phyloP scores from a whole-genome alignment of 2,888 invertebrate species.

The Dorcus parallelipipedus region DNA sequence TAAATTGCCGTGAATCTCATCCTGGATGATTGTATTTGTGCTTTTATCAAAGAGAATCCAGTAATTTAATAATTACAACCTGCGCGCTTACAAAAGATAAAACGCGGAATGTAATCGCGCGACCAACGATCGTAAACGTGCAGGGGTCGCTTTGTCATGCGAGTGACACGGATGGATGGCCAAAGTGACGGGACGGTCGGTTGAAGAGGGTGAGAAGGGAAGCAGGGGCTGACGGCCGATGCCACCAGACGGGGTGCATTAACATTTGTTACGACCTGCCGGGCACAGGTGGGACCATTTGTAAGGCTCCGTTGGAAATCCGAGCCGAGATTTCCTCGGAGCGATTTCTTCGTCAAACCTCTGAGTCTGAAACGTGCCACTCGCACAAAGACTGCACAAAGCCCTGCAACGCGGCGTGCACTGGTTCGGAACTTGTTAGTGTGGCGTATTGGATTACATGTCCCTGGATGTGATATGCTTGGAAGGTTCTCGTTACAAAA shows the following conservation, averaged over 20 bases:
- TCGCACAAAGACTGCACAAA: constrained; percentile 19
- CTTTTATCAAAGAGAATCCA: too few species aligned
- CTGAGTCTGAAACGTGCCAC: constrained; percentile 23
- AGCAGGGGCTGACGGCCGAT: constrained; percentile 29
- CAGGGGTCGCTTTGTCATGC: not conserved
- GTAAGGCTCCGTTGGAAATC: constrained; percentile 34
- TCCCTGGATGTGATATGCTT: too few species aligned
- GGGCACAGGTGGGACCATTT: constrained; percentile 43
- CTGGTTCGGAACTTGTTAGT: not conserved
- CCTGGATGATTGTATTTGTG: too few species aligned
- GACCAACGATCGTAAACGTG: not conserved
- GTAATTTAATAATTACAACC: too few species aligned
- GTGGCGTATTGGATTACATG: too few species aligned
- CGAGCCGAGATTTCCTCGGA: constrained; percentile 30
- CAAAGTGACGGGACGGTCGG: constrained; percentile 12
- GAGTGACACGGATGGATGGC: constrained; percentile 11
- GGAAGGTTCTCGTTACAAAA: too few species aligned
- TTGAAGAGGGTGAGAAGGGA: not conserved
- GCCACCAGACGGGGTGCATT: constrained; percentile 31
- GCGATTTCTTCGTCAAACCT: constrained; percentile 18
- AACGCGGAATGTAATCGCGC: not conserved
- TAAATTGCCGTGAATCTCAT: too few species aligned
- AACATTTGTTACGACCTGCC: constrained; percentile 43
- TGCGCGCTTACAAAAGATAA: not conserved
- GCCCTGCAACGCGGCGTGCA: constrained; percentile 1